Evolutionary conservation across 2,797 vertebrate species (phyloP).

Genomic region (Buphagus erythrorhynchus): DNA sequence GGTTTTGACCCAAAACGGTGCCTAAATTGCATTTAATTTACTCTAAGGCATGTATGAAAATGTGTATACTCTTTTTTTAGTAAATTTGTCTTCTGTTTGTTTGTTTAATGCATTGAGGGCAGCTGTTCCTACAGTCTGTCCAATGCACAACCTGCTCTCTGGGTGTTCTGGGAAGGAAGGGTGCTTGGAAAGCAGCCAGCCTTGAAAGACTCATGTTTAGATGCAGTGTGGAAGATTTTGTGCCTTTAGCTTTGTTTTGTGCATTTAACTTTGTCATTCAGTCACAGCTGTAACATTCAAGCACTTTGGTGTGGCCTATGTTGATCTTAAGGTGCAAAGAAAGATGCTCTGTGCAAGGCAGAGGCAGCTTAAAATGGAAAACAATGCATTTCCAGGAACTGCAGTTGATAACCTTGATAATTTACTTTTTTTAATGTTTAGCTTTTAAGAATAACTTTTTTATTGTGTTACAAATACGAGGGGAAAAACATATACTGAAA

Average conservation of each 20-base stretch:
- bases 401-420: not conserved
- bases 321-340: not conserved
- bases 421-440: not conserved
- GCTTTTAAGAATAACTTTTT: not conserved
- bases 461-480: not conserved
- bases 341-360: not conserved
- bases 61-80: not conserved
- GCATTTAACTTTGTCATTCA: not conserved
- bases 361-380: not conserved
- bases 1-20: not conserved
- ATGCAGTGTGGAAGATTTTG: not conserved
- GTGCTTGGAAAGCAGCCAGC: not conserved
- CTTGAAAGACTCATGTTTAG: not conserved
- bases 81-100: not conserved
- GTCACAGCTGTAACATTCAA: not conserved
- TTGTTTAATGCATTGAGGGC: not conserved
- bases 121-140: not conserved
- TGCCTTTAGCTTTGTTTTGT: not conserved
- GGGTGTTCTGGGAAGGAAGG: not conserved
- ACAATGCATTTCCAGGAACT: not conserved
- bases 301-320: not conserved
- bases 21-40: not conserved
- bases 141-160: not conserved
- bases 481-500: not conserved
- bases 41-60: not conserved